A percentile compares a stretch with the other conserved stretches of the same genome.
These are phyloP conservation scores for Scaptomyza graminum DNA, from an alignment of 1,140 invertebrate species.

Conservation along the genomic window DNA sequence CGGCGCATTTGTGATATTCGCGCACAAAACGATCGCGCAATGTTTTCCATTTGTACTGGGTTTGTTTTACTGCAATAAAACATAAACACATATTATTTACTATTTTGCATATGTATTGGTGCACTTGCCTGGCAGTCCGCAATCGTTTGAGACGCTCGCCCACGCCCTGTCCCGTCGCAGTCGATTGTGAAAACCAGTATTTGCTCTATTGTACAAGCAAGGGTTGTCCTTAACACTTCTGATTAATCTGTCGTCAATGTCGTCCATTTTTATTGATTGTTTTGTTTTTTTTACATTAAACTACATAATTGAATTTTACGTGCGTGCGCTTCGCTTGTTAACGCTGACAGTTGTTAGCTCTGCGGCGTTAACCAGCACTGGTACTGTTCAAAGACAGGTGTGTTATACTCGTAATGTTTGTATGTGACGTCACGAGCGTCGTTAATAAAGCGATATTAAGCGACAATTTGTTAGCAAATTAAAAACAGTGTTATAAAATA, in stretches of 20 bases:
- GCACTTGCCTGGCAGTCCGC: slow-evolving; percentile 22
- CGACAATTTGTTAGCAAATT: background rate
- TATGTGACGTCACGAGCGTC: background rate
- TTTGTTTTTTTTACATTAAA: slow-evolving; percentile 18
- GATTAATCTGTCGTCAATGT: slow-evolving; percentile 23
- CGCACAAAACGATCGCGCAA: slow-evolving; percentile 41
- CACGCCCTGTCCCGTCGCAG: slow-evolving; percentile 19
- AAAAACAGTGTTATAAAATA: background rate
- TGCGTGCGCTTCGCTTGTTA: slow-evolving; percentile 15
- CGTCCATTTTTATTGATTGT: background rate
- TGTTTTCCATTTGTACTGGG: slow-evolving; percentile 29
- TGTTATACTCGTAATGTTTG: slow-evolving; percentile 1
- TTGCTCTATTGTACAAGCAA: slow-evolving; percentile 29
- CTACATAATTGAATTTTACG: background rate
- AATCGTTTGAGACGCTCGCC: slow-evolving; percentile 4
- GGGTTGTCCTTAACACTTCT: slow-evolving; percentile 26
- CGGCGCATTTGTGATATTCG: slow-evolving; percentile 24
- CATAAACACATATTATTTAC: background rate
- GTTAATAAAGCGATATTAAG: background rate
- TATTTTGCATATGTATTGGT: background rate
- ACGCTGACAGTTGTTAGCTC: background rate
- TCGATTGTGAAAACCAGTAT: background rate
- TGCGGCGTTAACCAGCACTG: slow-evolving; percentile 23
- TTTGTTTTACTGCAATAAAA: slow-evolving; percentile 14
- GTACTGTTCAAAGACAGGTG: background rate